Conservation (phyloP, 2,113 vertebrate genomes). For the Menura novaehollandiae region DNA sequence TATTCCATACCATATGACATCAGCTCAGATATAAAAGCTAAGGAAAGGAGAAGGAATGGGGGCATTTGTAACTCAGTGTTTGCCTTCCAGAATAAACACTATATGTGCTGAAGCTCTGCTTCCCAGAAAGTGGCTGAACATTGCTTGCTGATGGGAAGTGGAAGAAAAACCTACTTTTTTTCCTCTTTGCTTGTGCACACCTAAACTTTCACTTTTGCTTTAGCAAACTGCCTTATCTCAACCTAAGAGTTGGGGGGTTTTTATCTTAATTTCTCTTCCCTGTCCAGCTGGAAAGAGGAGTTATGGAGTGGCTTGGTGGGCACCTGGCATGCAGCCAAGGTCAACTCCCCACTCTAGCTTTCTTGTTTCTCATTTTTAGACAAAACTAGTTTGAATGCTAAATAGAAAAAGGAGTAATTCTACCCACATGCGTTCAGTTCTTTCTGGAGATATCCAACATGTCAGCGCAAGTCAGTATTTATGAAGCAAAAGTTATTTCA, state of each 20-base stretch:
- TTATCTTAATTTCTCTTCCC: background rate
- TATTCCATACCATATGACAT: background rate
- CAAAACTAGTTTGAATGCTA: background rate
- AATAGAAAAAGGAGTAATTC: background rate
- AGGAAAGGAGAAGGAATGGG: background rate
- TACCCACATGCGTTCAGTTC: background rate
- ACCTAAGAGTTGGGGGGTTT: background rate
- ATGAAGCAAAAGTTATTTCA: background rate
- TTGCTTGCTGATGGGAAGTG: background rate
- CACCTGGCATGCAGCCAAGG: background rate
- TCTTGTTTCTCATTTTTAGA: background rate
- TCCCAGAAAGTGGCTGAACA: background rate
- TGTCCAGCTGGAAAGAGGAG: background rate
- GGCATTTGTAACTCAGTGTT: background rate
- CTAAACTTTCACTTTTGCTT: background rate
- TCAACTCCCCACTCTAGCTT: background rate
- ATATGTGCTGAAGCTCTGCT: rapidly evolving
- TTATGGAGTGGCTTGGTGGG: background rate
- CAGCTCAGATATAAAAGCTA: background rate
- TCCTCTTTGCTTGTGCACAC: background rate
- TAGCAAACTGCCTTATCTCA: background rate
- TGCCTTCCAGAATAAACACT: background rate
- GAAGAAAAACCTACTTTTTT: background rate
- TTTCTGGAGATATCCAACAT: background rate
- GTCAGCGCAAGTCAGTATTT: background rate